phyloP scores from a whole-genome alignment of 1,140 invertebrate genomes.

The Cydia pomonella region DNA sequence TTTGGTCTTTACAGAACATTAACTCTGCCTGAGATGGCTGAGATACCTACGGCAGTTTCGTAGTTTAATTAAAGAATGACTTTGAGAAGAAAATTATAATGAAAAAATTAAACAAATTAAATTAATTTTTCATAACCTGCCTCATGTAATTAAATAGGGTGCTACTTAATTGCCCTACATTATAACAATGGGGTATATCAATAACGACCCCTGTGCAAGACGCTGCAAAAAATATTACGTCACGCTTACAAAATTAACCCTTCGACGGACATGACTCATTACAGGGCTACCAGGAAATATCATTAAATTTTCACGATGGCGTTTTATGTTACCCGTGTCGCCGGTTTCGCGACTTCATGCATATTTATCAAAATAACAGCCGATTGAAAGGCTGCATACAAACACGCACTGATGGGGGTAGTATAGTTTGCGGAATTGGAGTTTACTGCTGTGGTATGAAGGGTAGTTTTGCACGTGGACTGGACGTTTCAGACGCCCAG shows the following conservation, averaged over 20 bases:
- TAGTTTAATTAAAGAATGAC: conserved; percentile 15
- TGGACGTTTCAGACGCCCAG: conserved; percentile 57
- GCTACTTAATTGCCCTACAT: conserved; percentile 18
- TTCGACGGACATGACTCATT: conserved; percentile 78
- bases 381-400: conserved; percentile 79
- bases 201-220: conserved; percentile 45
- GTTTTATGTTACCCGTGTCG: conserved; percentile 74
- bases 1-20: conserved; percentile 3
- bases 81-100: conserved; percentile 6
- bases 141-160: conserved; percentile 30
- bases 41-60: not conserved
- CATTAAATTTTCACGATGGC: conserved; percentile 79
- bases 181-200: conserved; percentile 34
- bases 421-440: conserved; percentile 58
- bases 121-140: conserved; percentile 23
- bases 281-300: conserved; percentile 74
- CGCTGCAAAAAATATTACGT: conserved; percentile 61
- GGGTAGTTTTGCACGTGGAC: conserved; percentile 62
- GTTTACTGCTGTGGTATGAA: conserved; percentile 66
- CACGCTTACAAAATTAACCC: conserved; percentile 74
- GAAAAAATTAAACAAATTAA: conserved; percentile 17
- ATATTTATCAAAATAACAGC: conserved; percentile 80
- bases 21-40: not conserved
- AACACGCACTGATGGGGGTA: conserved; percentile 68
- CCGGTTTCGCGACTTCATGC: conserved; percentile 76